These are phyloP conservation scores for Amblyopsis rosae DNA, from an alignment of 2,113 vertebrate genomes.

Conservation along the genomic window DNA sequence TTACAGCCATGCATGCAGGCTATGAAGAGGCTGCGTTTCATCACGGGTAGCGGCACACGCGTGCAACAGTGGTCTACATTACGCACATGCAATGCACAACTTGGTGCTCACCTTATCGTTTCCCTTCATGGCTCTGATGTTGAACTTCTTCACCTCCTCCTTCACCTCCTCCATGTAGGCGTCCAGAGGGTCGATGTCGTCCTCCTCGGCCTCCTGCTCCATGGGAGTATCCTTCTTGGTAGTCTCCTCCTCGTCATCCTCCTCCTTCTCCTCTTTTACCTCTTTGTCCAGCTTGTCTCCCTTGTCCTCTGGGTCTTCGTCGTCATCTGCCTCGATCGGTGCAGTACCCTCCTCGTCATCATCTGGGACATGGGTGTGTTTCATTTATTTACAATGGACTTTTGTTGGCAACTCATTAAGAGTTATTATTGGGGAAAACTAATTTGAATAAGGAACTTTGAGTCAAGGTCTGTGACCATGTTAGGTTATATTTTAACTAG, in stretches of 20 bases:
- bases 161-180: conserved; percentile 99
- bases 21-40: too few species aligned
- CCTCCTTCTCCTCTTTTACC: conserved; percentile 75
- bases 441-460: too few species aligned
- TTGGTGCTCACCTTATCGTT: conserved; percentile 86
- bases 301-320: conserved; percentile 83
- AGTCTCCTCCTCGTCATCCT: conserved; percentile 85
- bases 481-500: too few species aligned
- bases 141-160: conserved; percentile 99
- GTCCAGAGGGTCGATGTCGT: conserved; percentile 93
- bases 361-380: conserved; percentile 53
- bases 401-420: too few species aligned
- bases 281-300: conserved; percentile 84
- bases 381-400: too few species aligned
- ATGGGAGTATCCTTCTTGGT: conserved; percentile 77
- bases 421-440: too few species aligned
- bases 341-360: conserved; percentile 73
- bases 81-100: background rate
- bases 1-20: too few species aligned
- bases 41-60: background rate
- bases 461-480: too few species aligned
- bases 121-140: conserved; percentile 92
- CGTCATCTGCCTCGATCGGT: conserved; percentile 80
- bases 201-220: conserved; percentile 75
- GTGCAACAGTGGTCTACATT: background rate